Conservation (phyloP, 2,113 vertebrate genomes). For the Capra hircus region DNA sequence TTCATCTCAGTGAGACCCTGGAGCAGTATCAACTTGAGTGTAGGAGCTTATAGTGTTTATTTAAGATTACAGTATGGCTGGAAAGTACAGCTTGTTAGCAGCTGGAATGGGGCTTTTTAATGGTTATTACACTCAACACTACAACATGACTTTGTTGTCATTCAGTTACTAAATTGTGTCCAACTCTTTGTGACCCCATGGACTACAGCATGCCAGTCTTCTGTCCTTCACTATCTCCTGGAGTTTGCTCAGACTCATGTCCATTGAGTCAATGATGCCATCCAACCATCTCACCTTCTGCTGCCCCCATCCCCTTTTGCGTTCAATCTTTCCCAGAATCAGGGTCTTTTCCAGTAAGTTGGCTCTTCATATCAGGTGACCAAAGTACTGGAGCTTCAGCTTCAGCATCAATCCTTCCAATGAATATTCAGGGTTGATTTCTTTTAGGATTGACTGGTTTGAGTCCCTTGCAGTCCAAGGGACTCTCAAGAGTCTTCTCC, state of each 20-base stretch:
- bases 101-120: background rate
- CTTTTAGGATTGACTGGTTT: background rate
- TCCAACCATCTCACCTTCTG: background rate
- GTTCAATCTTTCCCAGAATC: background rate
- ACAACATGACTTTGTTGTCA: background rate
- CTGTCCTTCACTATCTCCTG: background rate
- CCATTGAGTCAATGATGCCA: background rate
- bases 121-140: background rate
- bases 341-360: background rate
- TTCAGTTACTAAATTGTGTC: background rate
- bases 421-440: background rate
- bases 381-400: background rate
- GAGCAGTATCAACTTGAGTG: background rate
- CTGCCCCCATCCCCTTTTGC: background rate
- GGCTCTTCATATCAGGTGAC: background rate
- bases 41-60: background rate
- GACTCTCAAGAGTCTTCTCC: background rate
- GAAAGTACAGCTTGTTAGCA: background rate
- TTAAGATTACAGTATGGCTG: background rate
- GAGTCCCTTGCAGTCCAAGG: background rate
- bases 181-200: background rate
- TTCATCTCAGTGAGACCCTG: background rate
- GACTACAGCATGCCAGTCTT: background rate
- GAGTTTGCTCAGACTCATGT: background rate
- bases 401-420: background rate